Percentiles rank a stretch among this genome's conserved stretches.
Evolutionary conservation across 2,888 invertebrate genomes (phyloP).

Genomic region (Acleris laterana): DNA sequence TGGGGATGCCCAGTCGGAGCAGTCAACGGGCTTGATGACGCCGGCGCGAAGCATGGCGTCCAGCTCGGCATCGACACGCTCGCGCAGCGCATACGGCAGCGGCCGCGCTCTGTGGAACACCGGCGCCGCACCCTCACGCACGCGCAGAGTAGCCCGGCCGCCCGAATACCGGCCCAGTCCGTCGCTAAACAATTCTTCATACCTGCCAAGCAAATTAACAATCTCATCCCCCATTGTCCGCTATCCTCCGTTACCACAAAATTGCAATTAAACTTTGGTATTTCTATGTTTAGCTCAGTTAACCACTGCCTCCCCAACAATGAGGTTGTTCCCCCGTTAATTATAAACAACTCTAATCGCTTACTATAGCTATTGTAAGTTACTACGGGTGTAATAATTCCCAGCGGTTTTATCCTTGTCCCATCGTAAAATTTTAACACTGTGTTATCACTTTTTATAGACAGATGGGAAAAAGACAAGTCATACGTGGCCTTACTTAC

Average conservation of each 20-base stretch:
- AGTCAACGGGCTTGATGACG: conserved; percentile 24
- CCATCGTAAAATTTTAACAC: conserved; percentile 24
- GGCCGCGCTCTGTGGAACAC: too few relatives aligned
- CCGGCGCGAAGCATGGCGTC: conserved; percentile 11
- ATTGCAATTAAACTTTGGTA: conserved; percentile 1
- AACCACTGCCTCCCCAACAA: conserved; percentile 4
- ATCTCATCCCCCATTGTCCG: neutral
- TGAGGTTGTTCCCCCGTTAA: neutral
- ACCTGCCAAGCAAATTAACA: neutral
- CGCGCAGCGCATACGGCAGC: too few relatives aligned
- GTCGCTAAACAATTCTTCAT: conserved; percentile 20
- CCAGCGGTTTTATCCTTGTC: conserved; percentile 4
- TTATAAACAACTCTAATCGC: neutral
- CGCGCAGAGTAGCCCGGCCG: conserved; percentile 8
- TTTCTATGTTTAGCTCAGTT: conserved; percentile 2
- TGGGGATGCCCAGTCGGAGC: conserved; percentile 40
- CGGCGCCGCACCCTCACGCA: too few relatives aligned
- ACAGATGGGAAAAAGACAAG: neutral
- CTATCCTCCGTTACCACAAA: neutral
- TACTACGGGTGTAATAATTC: conserved; percentile 10
- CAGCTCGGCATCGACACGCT: conserved; percentile 1
- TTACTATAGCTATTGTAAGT: neutral
- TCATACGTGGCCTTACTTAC: conserved; percentile 41
- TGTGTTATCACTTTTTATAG: neutral
- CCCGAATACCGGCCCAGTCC: conserved; percentile 40